Base-by-base conservation (phyloP, 2,113 vertebrate genomes). In the Pedetes capensis region DNA sequence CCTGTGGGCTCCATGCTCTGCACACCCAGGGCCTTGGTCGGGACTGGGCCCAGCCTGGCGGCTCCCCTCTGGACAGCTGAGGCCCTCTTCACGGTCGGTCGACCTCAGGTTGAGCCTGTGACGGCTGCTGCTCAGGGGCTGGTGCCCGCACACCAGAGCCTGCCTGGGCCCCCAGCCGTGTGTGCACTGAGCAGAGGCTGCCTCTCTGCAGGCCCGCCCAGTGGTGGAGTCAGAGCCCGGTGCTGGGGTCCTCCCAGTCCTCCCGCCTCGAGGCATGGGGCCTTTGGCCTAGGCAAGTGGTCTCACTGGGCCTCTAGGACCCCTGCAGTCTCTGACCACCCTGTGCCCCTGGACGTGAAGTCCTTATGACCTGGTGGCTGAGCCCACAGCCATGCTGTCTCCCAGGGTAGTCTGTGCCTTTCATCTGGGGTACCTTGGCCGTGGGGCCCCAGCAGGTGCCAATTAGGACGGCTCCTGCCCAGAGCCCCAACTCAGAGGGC, bases 381-480 rank as follows among this genome's bases (percentile, higher is more conserved):
- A 74, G 72, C 55, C 87, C 59, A 76, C 22, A 27, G 80, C 22
- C 61, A 61, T 68, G 22, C 49, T 27, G 13, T 81, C 68, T 89
- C 68, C 79, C 25, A 11, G 51, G 27, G 32, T 14, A 39, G 82
- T 44, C 49, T 42, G 37, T 49, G 49, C 74, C 95, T 96, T 94
- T 97, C 95, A 96, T 95, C 89, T 96, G 71, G 18, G 27, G 78
- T 59, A 59, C 51, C 85, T 61, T 25, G 42, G 88, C 63, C 44
- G 69, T 64, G 20, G 42, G 69, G 55, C 63, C 57, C 72, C 63
- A 59, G 37, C 57, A 97, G 94, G 94, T 96, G 61, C 75, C 93
- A 96, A 87, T 96, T 96, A 97, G 64, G 69, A 61, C 10, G 86
- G 89, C 89, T 96, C 87, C 92, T 79, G 76, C 69, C 55, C 42